Percentiles rank a stretch among this genome's conserved stretches.
These are phyloP conservation scores for Clarias gariepinus DNA, from an alignment of 2,113 vertebrate genomes.

Conservation along the genomic window DNA sequence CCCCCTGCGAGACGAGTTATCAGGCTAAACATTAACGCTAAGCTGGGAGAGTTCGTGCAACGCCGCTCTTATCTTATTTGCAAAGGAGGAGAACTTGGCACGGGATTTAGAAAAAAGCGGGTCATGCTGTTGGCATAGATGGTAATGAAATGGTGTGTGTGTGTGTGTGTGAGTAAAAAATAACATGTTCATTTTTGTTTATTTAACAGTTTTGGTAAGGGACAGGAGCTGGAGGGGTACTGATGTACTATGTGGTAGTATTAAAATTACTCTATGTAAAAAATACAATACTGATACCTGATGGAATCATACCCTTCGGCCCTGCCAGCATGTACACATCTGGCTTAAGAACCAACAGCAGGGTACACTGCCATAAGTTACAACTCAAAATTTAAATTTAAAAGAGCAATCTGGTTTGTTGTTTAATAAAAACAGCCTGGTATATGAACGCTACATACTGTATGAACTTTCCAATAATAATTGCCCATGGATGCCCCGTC, in stretches of 20 bases:
- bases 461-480: not conserved
- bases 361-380: not conserved
- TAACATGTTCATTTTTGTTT: not conserved
- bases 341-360: not conserved
- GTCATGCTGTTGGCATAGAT: slow-evolving; percentile 47
- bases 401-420: not conserved
- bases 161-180: slow-evolving; percentile 1
- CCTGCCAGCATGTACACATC: not conserved
- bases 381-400: not conserved
- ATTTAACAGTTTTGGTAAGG: not conserved
- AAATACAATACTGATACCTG: not conserved
- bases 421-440: not conserved
- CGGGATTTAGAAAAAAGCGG: slow-evolving; percentile 44
- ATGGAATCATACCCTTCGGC: not conserved
- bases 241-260: not conserved
- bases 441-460: too few species aligned
- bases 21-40: slow-evolving; percentile 77
- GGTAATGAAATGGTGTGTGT: not conserved
- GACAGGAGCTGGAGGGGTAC: not conserved
- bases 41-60: slow-evolving; percentile 66
- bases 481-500: not conserved
- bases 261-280: not conserved
- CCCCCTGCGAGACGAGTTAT: slow-evolving; percentile 70
- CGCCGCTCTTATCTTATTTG: slow-evolving; percentile 77
- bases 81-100: slow-evolving; percentile 78